A percentile compares a stretch with the other conserved stretches of the same genome.
phyloP scores from a whole-genome alignment of 2,797 vertebrate species.

The Notamacropus eugenii region DNA sequence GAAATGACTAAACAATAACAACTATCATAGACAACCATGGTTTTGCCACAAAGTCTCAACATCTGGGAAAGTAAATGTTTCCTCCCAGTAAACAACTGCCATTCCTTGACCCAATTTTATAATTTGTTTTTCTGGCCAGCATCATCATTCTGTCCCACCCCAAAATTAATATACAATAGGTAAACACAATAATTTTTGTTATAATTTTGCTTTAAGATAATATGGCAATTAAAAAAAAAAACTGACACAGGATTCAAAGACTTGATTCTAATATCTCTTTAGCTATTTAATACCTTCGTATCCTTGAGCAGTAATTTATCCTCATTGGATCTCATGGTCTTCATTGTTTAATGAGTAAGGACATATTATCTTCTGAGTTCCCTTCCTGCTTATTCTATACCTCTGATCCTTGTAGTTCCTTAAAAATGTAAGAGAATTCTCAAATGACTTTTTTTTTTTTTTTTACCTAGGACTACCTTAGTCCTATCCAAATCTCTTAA shows the following conservation, averaged over 20 bases:
- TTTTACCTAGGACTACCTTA: neutral
- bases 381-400: neutral
- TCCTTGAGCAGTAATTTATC: neutral
- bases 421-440: neutral
- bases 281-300: neutral
- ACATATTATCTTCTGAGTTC: neutral
- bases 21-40: neutral
- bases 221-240: neutral
- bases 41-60: neutral
- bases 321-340: neutral
- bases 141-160: neutral
- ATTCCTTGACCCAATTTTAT: neutral
- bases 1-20: neutral
- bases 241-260: neutral
- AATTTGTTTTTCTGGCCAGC: neutral
- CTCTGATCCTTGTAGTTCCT: neutral
- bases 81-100: neutral
- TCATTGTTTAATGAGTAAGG: neutral
- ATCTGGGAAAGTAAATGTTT: neutral
- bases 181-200: neutral
- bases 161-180: neutral
- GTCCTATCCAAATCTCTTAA: neutral
- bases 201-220: neutral
- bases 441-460: no score
- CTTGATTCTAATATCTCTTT: neutral